Evolutionary conservation across 2,797 vertebrate genomes (phyloP), one percentile per base, ranked within the genome.

Genomic region (Glyptemys insculpta): DNA sequence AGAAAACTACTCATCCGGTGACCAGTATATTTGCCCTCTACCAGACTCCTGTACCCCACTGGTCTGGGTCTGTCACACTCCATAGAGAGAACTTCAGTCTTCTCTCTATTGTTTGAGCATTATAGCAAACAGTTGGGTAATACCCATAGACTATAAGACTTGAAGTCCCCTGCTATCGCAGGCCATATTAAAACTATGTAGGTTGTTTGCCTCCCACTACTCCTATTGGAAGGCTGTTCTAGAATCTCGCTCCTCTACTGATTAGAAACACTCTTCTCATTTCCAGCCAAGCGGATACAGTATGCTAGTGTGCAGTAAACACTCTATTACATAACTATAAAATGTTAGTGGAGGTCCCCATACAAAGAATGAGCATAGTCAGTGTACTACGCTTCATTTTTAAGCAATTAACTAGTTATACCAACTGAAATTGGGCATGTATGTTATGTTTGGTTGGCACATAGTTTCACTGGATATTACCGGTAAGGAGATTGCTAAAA

Each of bases 261-360:
- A 21, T 12, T 72, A 41, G n/a, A 72, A 72, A 72, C 5, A 21
- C n/a, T 41, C 16, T 65, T 72, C 21, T 72, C 29, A 34, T 62
- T 62, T 62, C 78, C 54, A 95, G 85, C 86, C 11, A 90, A 81
- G 29, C 93, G 89, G 92, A 92, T 54, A 83, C 44, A 78, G 49
- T 78, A 27, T 49, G 8, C 47, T 78, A 37, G 18, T 37, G 18
- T 12, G 65, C 65, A 23, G 65, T 37, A 68, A 23, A n/a, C 8
- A 18, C 16, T n/a, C n/a, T 23, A 21, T 68, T 68, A 21, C 34
- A 19, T 41, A 68, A 37, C 65, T 37, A 68, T 37, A 6, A 21
- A 72, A 72, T 41, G 9, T 72, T 41, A 72, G n/a, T 23, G n/a
- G 65, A 72, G n/a, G 8, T 72, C 19, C 19, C 65, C 65, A 41